These are phyloP conservation scores for Nothobranchius furzeri DNA, from an alignment of 2,113 vertebrate species.

Conservation along the genomic window DNA sequence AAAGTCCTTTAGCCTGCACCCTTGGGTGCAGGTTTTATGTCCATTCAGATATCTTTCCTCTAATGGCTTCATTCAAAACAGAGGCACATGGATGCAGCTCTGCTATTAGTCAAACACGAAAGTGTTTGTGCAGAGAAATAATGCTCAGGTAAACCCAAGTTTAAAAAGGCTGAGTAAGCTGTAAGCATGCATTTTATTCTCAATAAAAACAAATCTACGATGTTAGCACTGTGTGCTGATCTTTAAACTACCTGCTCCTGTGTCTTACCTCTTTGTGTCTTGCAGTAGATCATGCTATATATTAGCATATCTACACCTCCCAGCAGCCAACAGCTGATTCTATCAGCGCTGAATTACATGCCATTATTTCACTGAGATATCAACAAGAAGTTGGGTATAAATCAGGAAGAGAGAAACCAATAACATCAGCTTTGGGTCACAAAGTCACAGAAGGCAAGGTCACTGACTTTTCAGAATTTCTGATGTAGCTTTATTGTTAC, in stretches of 20 bases:
- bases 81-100: background rate
- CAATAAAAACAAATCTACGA: background rate
- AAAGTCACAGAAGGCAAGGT: background rate
- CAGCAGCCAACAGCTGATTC: conserved; percentile 4
- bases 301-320: conserved; percentile 12
- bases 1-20: conserved; percentile 28
- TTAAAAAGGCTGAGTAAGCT: background rate
- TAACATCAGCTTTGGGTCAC: background rate
- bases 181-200: background rate
- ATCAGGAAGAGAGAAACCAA: background rate
- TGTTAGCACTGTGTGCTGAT: background rate
- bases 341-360: conserved; percentile 17
- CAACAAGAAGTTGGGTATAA: conserved; percentile 1
- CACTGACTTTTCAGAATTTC: background rate
- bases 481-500: background rate
- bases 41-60: conserved; percentile 4
- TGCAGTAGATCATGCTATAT: conserved; percentile 5
- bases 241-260: conserved; percentile 3
- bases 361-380: conserved; percentile 10
- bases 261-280: conserved; percentile 4
- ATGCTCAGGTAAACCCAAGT: background rate
- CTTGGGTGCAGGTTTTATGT: conserved; percentile 25
- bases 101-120: background rate
- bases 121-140: conserved; percentile 2
- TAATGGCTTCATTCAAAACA: conserved; percentile 11